phyloP scores from a whole-genome alignment of 92 coral and sea anemone genomes.

The Palythoa caribaeorum region DNA sequence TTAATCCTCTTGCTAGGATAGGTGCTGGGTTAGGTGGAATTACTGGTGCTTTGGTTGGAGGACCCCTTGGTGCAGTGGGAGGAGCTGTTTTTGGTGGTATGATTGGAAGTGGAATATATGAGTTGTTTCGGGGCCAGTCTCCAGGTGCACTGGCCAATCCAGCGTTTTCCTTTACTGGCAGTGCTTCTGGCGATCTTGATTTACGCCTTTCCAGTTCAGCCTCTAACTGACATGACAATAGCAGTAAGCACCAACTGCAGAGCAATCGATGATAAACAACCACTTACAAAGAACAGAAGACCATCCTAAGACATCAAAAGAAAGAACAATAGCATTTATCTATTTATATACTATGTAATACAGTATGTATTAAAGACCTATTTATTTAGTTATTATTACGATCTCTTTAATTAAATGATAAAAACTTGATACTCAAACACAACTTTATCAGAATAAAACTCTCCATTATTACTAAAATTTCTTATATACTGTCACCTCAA shows the following conservation, averaged over 20 bases:
- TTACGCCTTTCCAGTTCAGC: neutral
- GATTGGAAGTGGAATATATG: constrained; percentile 21
- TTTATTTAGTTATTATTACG: too few relatives aligned
- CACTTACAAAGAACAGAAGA: neutral
- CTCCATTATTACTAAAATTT: too few relatives aligned
- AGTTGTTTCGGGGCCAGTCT: neutral
- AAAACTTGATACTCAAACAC: too few relatives aligned
- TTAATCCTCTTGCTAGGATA: constrained; percentile 30
- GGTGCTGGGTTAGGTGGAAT: constrained; percentile 12
- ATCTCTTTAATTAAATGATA: too few relatives aligned
- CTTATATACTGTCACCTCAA: too few relatives aligned
- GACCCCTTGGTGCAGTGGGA: neutral
- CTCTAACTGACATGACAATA: too few relatives aligned
- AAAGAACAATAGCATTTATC: too few relatives aligned
- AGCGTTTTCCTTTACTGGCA: neutral
- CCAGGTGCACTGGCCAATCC: neutral
- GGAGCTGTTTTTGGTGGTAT: constrained; percentile 3
- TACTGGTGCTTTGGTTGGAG: constrained; percentile 3
- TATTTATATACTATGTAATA: too few relatives aligned
- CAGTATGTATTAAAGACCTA: too few relatives aligned
- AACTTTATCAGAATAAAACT: too few relatives aligned
- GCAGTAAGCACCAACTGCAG: neutral
- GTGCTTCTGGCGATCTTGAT: neutral
- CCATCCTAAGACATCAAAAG: neutral
- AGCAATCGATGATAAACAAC: neutral